Percentiles rank a stretch among this genome's conserved stretches.
These are phyloP conservation scores for Spialia ferax DNA, from an alignment of 2,888 invertebrate species.

Conservation along the genomic window DNA sequence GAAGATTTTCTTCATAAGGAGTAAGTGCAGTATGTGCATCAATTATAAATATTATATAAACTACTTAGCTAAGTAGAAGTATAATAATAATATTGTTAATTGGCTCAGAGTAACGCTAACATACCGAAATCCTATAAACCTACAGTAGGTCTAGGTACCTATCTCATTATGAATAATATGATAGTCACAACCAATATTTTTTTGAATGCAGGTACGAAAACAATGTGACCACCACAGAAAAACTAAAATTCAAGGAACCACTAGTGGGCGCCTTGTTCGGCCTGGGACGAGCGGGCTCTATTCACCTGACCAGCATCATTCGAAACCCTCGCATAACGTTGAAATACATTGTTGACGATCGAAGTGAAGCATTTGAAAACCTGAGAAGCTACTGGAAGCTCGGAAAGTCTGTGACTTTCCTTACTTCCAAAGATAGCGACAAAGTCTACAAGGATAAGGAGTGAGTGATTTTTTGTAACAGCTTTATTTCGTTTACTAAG, in stretches of 20 bases:
- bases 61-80: too few relatives aligned
- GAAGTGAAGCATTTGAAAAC: constrained; percentile 69
- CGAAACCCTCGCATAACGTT: constrained; percentile 78
- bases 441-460: constrained; percentile 82
- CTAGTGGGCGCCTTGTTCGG: neutral
- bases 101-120: too few relatives aligned
- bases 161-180: neutral
- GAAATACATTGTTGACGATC: constrained; percentile 86
- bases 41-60: too few relatives aligned
- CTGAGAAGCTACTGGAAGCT: constrained; percentile 83
- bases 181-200: neutral
- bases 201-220: neutral
- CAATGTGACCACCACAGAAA: constrained; percentile 3
- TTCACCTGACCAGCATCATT: constrained; percentile 70
- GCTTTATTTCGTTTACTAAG: neutral
- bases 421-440: constrained; percentile 78
- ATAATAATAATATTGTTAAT: too few relatives aligned
- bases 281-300: neutral
- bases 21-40: constrained; percentile 62
- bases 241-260: constrained; percentile 1
- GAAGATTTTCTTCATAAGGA: constrained; percentile 79
- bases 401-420: constrained; percentile 69
- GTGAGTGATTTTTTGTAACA: constrained; percentile 64
- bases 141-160: too few relatives aligned
- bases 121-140: too few relatives aligned